Evolutionary conservation across 1,140 invertebrate species (phyloP), one percentile per base, ranked within the genome.

Genomic region (Pomacea maculata): DNA sequence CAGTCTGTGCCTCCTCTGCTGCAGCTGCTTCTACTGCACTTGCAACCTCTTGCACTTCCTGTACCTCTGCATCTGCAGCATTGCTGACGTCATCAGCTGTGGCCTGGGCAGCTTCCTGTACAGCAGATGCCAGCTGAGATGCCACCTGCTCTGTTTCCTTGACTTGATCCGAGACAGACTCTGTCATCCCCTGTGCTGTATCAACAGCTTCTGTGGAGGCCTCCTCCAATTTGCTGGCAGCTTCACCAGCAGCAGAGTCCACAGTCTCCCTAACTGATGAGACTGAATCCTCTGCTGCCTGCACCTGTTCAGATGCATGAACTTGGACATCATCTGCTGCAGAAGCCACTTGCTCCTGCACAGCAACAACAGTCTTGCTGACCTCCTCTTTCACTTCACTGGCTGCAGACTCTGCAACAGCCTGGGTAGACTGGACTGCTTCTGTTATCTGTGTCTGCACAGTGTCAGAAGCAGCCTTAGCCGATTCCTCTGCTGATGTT

Each of bases 191-290:
- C 75, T 80, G 71, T n/a, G 61, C 63, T 64, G 61, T 65, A 65
- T 80, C 61, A 21, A 52, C 34, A 68, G 71, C 80, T 34, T 78
- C 75, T 25, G 55, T 71, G 63, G 72, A 34, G 12, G 52, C 65
- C 52, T 63, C 52, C 45, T 68, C 63, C 67, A 29, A 15, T 68
- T 70, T 45, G 12, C 34, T 52, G 19, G 74, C 74, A 17, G 57
- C 74, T 52, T 81, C 54, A 21, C 19, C 12, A 19, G 52, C 80
- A 52, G 63, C 54, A 52, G 29, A 29, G n/a, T 64, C 79, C 25
- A 67, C 73, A n/a, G 14, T 15, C 21, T 67, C 79, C 21, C 75
- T 80, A 55, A 34, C 79, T 54, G 61, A 75, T 52, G 55, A 12
- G 52, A 52, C 73, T 29, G 52, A 14, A 15, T 54, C 73, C n/a